Evolutionary conservation across 2,113 vertebrate species (phyloP), one percentile per base, ranked within the genome.

Genomic region (Azemiops feae): DNA sequence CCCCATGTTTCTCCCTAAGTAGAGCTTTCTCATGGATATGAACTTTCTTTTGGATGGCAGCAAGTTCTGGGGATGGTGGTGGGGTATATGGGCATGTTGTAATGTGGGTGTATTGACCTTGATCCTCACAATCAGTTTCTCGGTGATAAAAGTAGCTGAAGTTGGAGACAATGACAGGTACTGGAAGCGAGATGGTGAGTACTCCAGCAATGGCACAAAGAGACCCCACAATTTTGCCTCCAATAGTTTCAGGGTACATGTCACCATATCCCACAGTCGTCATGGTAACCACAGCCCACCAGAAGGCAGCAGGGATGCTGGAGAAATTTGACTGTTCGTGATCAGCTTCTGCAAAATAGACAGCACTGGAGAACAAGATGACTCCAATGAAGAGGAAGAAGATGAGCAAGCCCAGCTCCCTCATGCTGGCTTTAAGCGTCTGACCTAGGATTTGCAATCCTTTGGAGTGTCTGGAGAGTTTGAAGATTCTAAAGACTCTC

Each of bases 341-440:
- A 95, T 99, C 99, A 14, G 98, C 99, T 96, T 99, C 99, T 0
- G 99, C 99, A 39, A 99, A 99, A 96, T 99, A 99, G 91, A 98
- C 98, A 0, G 99, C 98, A 0, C 99, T 99, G 43, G 99, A 99
- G 94, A 99, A 99, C 89, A 99, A 95, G 60, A 99, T 98, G 95
- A 99, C 99, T 0, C 99, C 98, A 0, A 99, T 99, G 97, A 99
- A 99, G 94, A 99, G 98, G 96, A 99, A 99, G 97, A 99, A 99
- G 96, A 99, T 99, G 94, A 99, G 98, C 90, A 99, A 96, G 0
- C 98, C 99, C 4, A 99, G 97, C 94, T 99, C 99, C 0, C 99
- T 95, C 96, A 99, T 98, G 96, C 98, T 99, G 91, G 99, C 99
- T 91, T 98, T 98, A n/a, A 99, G 97, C 0, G 99, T 99, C 97